Base-by-base conservation (phyloP, 2,888 invertebrate species). In the Octonoba sinensis region DNA sequence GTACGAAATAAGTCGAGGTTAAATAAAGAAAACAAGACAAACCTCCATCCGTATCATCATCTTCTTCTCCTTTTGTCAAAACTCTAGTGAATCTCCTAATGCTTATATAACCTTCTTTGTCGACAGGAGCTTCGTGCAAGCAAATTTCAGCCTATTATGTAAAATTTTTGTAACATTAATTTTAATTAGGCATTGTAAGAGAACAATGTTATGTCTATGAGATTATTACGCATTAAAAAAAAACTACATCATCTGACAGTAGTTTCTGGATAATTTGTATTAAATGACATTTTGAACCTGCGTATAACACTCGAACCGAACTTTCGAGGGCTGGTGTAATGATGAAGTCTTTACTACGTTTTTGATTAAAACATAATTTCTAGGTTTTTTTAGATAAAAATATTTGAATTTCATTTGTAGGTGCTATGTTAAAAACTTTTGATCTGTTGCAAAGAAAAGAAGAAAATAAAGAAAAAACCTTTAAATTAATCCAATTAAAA, bases 91-190 rank as follows among this genome's bases (percentile, higher is more conserved):
- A 83, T 47, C 78, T 73, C 51, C 77, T 22, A 18, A 83, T 83
- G 36, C 78, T 78, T 16, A 83, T 83, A 36, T 83, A 83, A 16
- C 83, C 83, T 78, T 83, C 83, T 65, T 78, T 78, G 36, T 83
- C 83, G 18, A 83, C 78, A 44, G 83, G 83, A 22, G 83, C 83
- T 69, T 83, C 83, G 27, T 74, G 60, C 3, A 83, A 44, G 59
- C 77, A 77, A 36, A 78, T 67, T n/a, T 83, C 83, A 16, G 78
- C 83, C 83, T 83, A 4, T 44, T 60, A 76, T n/a, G 16, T 16
- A 47, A 22, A 70, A 47, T 20, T 36, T 24, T 56, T 22, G 16
- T 12, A 13, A 44, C 46, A 24, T 51, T 22, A 20, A n/a, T n/a
- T 65, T 13, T n/a, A n/a, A n/a, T n/a, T n/a, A n/a, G n/a, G n/a